phyloP scores from a whole-genome alignment of 1,140 invertebrate genomes.

The Stegodyphus mimosarum region DNA sequence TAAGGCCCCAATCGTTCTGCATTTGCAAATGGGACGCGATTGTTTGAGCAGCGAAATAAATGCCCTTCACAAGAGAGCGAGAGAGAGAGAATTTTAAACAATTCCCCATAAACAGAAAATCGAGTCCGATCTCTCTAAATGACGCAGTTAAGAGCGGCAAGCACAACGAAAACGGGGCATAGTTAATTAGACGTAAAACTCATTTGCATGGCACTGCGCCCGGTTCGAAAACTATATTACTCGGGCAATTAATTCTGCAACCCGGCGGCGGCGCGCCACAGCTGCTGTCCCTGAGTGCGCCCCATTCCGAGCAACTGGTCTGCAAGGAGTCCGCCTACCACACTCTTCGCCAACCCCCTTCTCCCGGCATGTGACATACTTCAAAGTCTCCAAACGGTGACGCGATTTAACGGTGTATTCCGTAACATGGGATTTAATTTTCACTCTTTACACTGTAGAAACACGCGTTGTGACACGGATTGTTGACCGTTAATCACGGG shows the following conservation, averaged over 20 bases:
- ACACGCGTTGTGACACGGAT: constrained; percentile 49
- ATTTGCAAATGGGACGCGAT: constrained; percentile 53
- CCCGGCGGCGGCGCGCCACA: constrained; percentile 21
- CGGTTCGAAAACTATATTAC: constrained; percentile 51
- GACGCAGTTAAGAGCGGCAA: constrained; percentile 34
- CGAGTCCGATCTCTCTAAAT: constrained; percentile 37
- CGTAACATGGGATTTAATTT: constrained; percentile 55
- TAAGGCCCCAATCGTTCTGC: constrained; percentile 54
- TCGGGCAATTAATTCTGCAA: constrained; percentile 50
- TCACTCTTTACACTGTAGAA: constrained; percentile 48
- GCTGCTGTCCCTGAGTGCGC: constrained; percentile 25
- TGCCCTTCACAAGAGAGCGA: constrained; percentile 5
- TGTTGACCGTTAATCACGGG: constrained; percentile 56
- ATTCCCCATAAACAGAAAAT: constrained; percentile 53
- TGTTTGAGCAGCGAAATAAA: constrained; percentile 58
- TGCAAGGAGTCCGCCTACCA: neutral
- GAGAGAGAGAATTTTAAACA: constrained; percentile 42
- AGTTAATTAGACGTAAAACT: constrained; percentile 59
- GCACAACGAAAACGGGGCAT: constrained; percentile 5
- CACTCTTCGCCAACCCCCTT: neutral
- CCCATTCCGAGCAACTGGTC: constrained; percentile 51
- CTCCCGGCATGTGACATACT: constrained; percentile 35
- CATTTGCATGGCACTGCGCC: constrained; percentile 41
- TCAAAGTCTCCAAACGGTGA: constrained; percentile 1
- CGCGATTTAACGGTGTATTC: constrained; percentile 46